Conservation (phyloP, 2,113 vertebrate genomes). For the Theristicus caerulescens region DNA sequence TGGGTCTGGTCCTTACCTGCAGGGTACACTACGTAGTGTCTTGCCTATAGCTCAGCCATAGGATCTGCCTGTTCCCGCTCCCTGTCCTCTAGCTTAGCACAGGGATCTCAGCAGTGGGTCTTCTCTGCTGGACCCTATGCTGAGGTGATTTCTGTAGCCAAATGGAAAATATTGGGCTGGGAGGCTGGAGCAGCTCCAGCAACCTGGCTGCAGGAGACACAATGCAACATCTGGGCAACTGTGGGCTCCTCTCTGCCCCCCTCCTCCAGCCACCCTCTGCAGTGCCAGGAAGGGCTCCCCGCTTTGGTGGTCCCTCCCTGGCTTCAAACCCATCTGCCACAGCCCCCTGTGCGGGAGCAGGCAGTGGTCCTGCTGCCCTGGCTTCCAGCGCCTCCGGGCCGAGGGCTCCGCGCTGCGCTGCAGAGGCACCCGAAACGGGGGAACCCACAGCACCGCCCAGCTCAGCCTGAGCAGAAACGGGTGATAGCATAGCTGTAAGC, state of each 20-base stretch:
- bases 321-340: not conserved
- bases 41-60: not conserved
- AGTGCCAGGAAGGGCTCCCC: not conserved
- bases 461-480: not conserved
- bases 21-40: not conserved
- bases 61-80: not conserved
- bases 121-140: not conserved
- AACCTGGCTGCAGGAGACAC: not conserved
- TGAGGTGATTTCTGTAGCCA: not conserved
- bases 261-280: not conserved
- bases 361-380: not conserved
- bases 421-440: not conserved
- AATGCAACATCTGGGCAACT: not conserved
- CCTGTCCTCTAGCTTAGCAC: not conserved
- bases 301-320: not conserved
- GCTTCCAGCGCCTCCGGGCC: not conserved
- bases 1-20: not conserved
- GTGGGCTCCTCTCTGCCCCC: not conserved
- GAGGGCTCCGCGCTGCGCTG: accelerated
- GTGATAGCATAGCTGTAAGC: not conserved
- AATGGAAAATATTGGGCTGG: not conserved
- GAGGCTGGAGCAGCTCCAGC: not conserved
- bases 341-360: not conserved
- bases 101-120: not conserved
- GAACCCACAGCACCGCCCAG: accelerated